Percentiles rank a stretch among this genome's conserved stretches.
phyloP scores from a whole-genome alignment of 2,797 vertebrate genomes.

The Coreius guichenoti region DNA sequence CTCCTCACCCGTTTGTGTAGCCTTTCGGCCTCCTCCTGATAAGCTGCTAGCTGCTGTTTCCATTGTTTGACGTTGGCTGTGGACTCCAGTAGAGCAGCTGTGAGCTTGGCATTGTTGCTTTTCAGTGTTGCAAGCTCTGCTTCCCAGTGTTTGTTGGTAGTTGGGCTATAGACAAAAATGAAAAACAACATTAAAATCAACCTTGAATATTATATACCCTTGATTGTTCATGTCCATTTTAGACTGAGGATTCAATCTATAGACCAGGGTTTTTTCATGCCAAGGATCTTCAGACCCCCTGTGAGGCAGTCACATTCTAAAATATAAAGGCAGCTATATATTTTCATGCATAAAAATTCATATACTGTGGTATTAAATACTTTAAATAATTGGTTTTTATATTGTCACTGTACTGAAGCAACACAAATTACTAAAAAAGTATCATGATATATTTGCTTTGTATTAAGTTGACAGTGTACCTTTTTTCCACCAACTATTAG shows the following conservation, averaged over 20 bases:
- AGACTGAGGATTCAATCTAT: neutral
- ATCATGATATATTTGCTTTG: neutral
- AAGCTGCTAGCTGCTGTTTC: conserved; percentile 97
- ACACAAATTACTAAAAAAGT: neutral
- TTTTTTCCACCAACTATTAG: neutral
- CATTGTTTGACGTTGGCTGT: conserved; percentile 99
- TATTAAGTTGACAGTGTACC: too few species aligned
- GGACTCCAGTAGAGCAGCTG: conserved; percentile 95
- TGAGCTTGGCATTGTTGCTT: conserved; percentile 98
- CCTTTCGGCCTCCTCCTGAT: conserved; percentile 98
- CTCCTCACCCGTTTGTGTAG: conserved; percentile 93
- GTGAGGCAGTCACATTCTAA: neutral
- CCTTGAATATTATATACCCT: neutral
- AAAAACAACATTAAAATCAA: conserved; percentile 50
- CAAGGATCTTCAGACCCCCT: neutral
- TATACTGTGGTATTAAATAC: neutral
- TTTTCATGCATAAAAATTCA: neutral
- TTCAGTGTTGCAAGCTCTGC: conserved; percentile 96
- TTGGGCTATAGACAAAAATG: conserved; percentile 82
- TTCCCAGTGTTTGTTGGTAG: conserved; percentile 98
- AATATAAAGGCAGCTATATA: neutral
- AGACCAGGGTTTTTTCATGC: neutral
- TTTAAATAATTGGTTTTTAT: neutral
- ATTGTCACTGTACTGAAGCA: neutral
- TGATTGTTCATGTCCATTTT: neutral